Conservation (phyloP, 2,797 vertebrate species). For the Rousettus madagascariensis region DNA sequence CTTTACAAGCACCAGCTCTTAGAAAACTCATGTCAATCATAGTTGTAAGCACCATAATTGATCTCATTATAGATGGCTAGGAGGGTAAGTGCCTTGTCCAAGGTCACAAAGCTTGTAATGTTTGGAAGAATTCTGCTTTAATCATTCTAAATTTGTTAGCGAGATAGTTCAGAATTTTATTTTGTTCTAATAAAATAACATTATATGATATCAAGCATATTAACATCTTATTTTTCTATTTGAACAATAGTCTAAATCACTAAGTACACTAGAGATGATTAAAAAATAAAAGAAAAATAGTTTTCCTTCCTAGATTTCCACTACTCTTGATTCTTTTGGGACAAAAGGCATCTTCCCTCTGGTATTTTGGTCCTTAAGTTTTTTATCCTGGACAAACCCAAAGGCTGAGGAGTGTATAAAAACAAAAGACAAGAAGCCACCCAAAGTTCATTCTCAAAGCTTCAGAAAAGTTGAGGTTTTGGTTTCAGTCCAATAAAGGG, state of each 20-base stretch:
- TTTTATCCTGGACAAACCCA: conserved; percentile 8
- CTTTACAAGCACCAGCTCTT: neutral
- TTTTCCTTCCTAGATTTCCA: neutral
- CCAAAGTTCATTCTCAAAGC: conserved; percentile 44
- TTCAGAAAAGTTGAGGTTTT: conserved; percentile 65
- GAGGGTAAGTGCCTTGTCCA: neutral
- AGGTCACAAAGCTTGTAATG: neutral
- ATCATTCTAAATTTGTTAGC: neutral
- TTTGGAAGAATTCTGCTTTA: neutral
- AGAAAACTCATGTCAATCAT: neutral
- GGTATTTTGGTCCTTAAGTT: conserved; percentile 45
- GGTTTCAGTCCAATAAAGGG: conserved; percentile 41
- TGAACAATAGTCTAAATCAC: neutral
- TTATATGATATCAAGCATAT: neutral
- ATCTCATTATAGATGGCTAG: neutral
- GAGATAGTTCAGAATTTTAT: neutral
- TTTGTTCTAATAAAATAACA: conserved; percentile 16
- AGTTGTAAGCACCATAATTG: neutral
- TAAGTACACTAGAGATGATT: neutral
- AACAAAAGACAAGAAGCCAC: conserved; percentile 32
- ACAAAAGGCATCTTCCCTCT: neutral
- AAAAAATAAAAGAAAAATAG: neutral
- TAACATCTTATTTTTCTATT: neutral
- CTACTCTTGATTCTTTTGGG: neutral
- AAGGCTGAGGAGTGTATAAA: conserved; percentile 50